Percentiles rank a stretch among this genome's conserved stretches.
phyloP scores from a whole-genome alignment of 2,888 invertebrate genomes.

The Hydraecia micacea region DNA sequence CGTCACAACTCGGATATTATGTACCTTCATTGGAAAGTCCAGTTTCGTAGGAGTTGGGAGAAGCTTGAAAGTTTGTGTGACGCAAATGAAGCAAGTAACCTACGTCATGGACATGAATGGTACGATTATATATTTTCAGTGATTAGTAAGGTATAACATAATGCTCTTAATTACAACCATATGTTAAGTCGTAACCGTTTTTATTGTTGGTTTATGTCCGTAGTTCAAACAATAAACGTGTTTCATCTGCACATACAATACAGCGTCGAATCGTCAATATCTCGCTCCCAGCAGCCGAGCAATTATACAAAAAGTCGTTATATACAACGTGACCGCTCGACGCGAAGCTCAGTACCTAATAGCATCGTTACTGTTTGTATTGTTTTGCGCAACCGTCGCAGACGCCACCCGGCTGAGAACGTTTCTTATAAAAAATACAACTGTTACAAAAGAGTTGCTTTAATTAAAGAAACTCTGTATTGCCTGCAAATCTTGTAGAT shows the following conservation, averaged over 20 bases:
- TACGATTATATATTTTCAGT: neutral
- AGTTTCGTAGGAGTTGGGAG: constrained; percentile 14
- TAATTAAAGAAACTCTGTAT: constrained; percentile 32
- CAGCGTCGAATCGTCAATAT: constrained; percentile 8
- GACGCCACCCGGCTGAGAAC: constrained; percentile 49
- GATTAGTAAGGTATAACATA: constrained; percentile 12
- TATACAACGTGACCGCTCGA: constrained; percentile 51
- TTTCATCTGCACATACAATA: constrained; percentile 28
- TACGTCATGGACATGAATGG: constrained; percentile 3
- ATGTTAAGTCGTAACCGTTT: constrained; percentile 2
- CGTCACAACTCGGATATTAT: constrained; percentile 42
- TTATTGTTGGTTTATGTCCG: constrained; percentile 22
- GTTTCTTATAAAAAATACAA: constrained; percentile 27
- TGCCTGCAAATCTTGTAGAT: constrained; percentile 16
- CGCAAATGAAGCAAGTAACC: neutral
- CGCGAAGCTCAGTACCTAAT: constrained; percentile 47
- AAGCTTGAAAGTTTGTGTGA: constrained; percentile 1
- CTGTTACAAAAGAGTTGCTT: constrained; percentile 33
- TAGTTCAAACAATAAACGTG: constrained; percentile 18
- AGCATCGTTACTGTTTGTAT: constrained; percentile 51
- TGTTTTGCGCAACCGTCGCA: constrained; percentile 51
- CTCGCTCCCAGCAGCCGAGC: constrained; percentile 37
- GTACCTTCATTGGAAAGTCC: constrained; percentile 29
- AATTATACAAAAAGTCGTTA: constrained; percentile 57
- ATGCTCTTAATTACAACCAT: constrained; percentile 15